These are phyloP conservation scores for Trogon melanurus DNA, from an alignment of 2,113 vertebrate genomes.

Conservation along the genomic window DNA sequence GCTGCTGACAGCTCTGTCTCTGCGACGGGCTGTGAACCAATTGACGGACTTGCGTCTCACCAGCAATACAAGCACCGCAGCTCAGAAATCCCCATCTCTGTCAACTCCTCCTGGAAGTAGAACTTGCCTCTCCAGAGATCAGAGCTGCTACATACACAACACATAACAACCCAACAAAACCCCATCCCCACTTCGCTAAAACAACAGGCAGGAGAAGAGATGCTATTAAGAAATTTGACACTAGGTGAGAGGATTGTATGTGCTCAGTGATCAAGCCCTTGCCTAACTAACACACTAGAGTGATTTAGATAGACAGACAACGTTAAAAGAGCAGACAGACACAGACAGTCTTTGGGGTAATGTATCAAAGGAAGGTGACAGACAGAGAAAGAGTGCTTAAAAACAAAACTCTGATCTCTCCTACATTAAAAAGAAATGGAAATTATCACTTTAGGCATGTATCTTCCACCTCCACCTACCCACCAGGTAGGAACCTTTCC, in stretches of 20 bases:
- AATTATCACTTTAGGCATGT: background rate
- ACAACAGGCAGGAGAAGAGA: background rate
- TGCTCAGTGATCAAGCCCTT: background rate
- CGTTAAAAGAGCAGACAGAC: background rate
- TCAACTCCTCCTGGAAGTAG: background rate
- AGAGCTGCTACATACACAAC: background rate
- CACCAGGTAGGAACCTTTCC: background rate
- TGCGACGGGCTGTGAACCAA: background rate
- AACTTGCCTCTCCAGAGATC: background rate
- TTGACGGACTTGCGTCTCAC: background rate
- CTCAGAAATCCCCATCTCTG: background rate
- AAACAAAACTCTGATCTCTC: conserved; percentile 14
- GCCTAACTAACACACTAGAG: background rate
- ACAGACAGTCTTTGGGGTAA: background rate
- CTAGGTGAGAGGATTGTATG: background rate
- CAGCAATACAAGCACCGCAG: background rate
- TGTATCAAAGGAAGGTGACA: conserved; percentile 1
- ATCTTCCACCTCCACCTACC: background rate
- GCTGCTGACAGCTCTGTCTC: conserved; percentile 13
- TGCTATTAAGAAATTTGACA: background rate
- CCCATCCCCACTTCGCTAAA: background rate
- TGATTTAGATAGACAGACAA: background rate
- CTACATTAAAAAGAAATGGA: background rate
- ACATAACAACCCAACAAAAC: background rate
- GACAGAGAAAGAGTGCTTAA: conserved; percentile 6